Conservation (phyloP, 2,888 invertebrate species). For the Philopedon plagiatum region DNA sequence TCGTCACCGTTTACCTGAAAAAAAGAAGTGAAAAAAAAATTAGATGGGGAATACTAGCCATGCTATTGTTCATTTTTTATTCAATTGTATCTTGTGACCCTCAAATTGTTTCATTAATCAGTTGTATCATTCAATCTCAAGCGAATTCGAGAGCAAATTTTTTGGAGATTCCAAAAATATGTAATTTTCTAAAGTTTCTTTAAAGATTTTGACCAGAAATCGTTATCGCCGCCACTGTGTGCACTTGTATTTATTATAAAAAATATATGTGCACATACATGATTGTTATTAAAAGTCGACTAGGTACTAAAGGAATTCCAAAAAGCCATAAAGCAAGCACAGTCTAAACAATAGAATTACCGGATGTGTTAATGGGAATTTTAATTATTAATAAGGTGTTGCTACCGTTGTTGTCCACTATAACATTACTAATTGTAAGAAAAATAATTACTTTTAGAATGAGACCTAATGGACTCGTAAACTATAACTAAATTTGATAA, state of each 20-base stretch:
- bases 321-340: neutral
- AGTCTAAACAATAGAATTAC: slow-evolving; percentile 8
- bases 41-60: neutral
- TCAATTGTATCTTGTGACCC: no score
- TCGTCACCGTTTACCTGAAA: slow-evolving; percentile 83
- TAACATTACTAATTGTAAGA: neutral
- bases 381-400: neutral
- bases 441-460: no score
- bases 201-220: no score
- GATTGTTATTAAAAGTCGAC: neutral
- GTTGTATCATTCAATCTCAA: no score
- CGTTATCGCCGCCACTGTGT: no score
- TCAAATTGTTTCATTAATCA: no score
- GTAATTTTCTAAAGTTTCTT: no score
- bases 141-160: no score
- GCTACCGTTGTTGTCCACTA: neutral
- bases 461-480: no score
- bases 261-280: neutral
- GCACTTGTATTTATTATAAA: neutral
- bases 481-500: no score
- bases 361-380: slow-evolving; percentile 2
- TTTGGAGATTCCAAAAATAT: neutral
- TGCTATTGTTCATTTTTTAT: no score
- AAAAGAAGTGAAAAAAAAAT: slow-evolving; percentile 10
- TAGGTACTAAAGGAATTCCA: neutral